Evolutionary conservation across 2,888 invertebrate genomes (phyloP), one percentile per base, ranked within the genome.

Genomic region (Diarsia brunnea): DNA sequence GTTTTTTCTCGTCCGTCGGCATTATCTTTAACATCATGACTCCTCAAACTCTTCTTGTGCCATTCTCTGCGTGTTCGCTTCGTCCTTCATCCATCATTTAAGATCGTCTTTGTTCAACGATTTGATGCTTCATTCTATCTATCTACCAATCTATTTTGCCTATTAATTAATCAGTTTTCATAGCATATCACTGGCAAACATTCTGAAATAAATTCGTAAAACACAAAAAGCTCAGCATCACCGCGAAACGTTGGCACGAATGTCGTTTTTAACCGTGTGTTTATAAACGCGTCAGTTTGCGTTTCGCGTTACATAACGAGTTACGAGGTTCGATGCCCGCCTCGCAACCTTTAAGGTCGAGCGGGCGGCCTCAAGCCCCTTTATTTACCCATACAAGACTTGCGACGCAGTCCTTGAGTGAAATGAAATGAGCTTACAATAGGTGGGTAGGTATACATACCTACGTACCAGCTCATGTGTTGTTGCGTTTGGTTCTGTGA

Each of bases 271-370:
- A 75, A 87, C 79, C 86, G 67, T 85, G 75, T 78, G 60, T 60
- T 87, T 86, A 87, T 76, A 79, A 87, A 85, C 87, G 89, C 88
- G 91, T 92, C 88, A 89, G 90, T 92, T 90, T 92, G 92, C 91
- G 92, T 93, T 94, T 93, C 90, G 91, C 89, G 93, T 95, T 94
- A 94, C 93, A 93, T 93, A 94, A 94, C 92, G 87, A 92, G 91
- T 90, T 88, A 88, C 88, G 88, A 89, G 92, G 95, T 95, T 95
- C 94, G 94, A 90, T 91, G 95, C 82, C 95, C 95, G 92, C 91
- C 86, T 88, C 88, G 91, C 95, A 95, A 95, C 95, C 95, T 95
- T 95, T 91, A 95, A 95, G 95, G 95, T 95, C 95, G 95, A 89
- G 89, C 86, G 84, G 84, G 84, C 92, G 93, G 92, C 93, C 94